Evolutionary conservation across 2,888 invertebrate genomes (phyloP).

Genomic region (Drosophila helvetica): DNA sequence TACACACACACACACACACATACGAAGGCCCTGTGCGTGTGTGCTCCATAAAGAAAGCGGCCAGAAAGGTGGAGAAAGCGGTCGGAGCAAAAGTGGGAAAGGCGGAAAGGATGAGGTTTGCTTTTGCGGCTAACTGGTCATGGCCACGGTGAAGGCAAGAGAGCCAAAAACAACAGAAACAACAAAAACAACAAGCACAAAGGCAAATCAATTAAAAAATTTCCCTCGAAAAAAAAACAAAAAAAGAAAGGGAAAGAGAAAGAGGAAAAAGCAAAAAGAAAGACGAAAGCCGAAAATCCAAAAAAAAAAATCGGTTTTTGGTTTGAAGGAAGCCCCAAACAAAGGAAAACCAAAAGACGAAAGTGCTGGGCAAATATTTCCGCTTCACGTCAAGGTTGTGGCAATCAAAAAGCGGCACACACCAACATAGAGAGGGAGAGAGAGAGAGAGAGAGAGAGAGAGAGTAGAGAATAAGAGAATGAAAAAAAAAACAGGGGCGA

Average conservation of each 20-base stretch:
- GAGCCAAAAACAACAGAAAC: conserved; percentile 23
- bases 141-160: conserved; percentile 77
- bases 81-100: background rate
- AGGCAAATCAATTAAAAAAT: conserved; percentile 74
- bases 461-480: background rate
- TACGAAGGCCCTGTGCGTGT: conserved; percentile 44
- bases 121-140: conserved; percentile 69
- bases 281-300: conserved; percentile 22
- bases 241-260: conserved; percentile 29
- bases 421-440: background rate
- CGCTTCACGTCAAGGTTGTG: conserved; percentile 45
- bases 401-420: conserved; percentile 32
- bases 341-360: conserved; percentile 32
- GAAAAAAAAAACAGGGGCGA: background rate
- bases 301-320: background rate
- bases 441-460: background rate
- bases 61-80: conserved; percentile 29
- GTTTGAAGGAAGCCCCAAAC: background rate
- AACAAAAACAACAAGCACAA: conserved; percentile 26
- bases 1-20: conserved; percentile 18
- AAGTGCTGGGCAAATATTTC: conserved; percentile 47
- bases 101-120: background rate
- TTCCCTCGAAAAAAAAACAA: conserved; percentile 30
- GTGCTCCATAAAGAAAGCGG: conserved; percentile 37
- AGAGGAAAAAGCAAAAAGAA: conserved; percentile 20